Evolutionary conservation across 2,113 vertebrate species (phyloP), one percentile per base, ranked within the genome.

Genomic region (Notothenia coriiceps): DNA sequence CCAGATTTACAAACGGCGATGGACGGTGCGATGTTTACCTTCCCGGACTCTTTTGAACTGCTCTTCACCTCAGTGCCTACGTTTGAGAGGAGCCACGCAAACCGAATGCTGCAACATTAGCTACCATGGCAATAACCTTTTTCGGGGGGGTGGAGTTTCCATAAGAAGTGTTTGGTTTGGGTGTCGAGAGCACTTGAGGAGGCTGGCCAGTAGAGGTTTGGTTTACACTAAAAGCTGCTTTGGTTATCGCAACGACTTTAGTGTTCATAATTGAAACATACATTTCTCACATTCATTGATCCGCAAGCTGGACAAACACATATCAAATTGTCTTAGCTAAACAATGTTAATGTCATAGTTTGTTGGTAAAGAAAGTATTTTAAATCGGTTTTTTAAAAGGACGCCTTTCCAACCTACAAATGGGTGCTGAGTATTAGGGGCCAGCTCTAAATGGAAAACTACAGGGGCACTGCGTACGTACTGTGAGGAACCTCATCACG

Each of bases 51-150:
- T 80, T 93, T 82, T 86, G 88, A 80, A 96, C 96, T 96, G 96
- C 96, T 97, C 91, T 94, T 96, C 95, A 97, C 97, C 97, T 94
- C 95, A 95, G 97, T 99, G 98, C 97, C 98, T 99, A 95, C 77
- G 91, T 96, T 80, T 93, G 92, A 94, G 95, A 95, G 85, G 92
- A 94, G 89, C 91, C 86, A 88, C 76, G 50, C 92, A 89, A 85
- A 85, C 82, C 51, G 52, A 86, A 89, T 94, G 92, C 95, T 93
- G 94, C 93, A 91, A 93, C 95, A 93, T 90, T 70, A 81, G 94
- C 95, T 94, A 83, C 91, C 91, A 89, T 63, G 94, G 95, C 95
- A 96, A 96, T 94, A 94, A 91, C 80, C 63, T 71, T 35, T 61
- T 10, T 10, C 17, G 12, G 5, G 15, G 63, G 9, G 9, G 59